These are phyloP conservation scores for Pangasius sanitwongsei DNA, from an alignment of 2,797 vertebrate species.

Conservation along the genomic window DNA sequence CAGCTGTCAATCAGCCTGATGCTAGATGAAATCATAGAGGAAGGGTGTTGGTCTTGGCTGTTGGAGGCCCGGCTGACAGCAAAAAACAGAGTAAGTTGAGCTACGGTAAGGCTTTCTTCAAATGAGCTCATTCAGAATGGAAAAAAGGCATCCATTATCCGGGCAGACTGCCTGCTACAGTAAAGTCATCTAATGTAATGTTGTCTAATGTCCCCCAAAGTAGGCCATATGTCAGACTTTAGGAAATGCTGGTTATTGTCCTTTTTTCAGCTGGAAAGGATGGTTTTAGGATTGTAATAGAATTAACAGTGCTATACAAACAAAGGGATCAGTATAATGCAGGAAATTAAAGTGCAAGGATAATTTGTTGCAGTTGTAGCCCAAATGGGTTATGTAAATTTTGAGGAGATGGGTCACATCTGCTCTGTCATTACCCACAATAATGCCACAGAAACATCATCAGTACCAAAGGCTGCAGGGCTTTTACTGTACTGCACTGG, in stretches of 20 bases:
- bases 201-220: constrained; percentile 31
- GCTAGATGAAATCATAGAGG: constrained; percentile 50
- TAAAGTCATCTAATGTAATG: constrained; percentile 39
- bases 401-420: neutral
- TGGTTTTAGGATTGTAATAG: constrained; percentile 8
- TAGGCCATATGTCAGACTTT: constrained; percentile 20
- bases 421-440: neutral
- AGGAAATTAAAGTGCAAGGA: neutral
- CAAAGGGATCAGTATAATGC: neutral
- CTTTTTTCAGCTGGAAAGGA: neutral
- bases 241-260: constrained; percentile 28
- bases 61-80: constrained; percentile 28
- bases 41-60: constrained; percentile 56
- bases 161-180: constrained; percentile 51
- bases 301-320: neutral
- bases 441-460: neutral
- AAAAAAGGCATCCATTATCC: constrained; percentile 55
- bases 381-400: neutral
- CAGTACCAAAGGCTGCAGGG: neutral
- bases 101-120: constrained; percentile 50
- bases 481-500: neutral
- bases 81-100: constrained; percentile 36
- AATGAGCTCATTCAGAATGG: constrained; percentile 59
- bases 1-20: constrained; percentile 28
- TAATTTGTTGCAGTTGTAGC: neutral